Conservation (phyloP, 2,113 vertebrate species). For the Percina caprodes region DNA sequence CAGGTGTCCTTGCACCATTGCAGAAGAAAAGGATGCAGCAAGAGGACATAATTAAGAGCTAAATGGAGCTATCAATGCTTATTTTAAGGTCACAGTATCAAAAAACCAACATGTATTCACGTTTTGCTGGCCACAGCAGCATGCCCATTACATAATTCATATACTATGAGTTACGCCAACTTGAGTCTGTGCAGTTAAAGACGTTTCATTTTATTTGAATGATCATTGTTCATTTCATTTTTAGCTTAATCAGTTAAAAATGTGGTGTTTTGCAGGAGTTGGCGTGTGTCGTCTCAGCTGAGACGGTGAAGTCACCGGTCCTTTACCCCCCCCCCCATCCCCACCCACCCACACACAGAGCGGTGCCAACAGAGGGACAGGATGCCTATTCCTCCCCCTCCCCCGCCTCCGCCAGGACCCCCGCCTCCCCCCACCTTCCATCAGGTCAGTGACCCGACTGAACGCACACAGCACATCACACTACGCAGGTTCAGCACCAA, state of each 20-base stretch:
- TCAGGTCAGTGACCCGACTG: conserved; percentile 81
- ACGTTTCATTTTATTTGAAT: too few species aligned
- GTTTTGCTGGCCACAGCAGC: too few species aligned
- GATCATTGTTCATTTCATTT: neutral
- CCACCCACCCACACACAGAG: conserved; percentile 78
- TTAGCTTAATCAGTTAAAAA: neutral
- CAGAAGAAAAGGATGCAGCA: too few species aligned
- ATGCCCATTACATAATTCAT: too few species aligned
- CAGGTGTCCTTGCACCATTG: too few species aligned
- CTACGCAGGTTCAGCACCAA: neutral
- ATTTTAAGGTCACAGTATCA: too few species aligned
- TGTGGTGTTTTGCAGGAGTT: conserved; percentile 42
- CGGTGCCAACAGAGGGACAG: conserved; percentile 78
- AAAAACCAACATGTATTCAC: too few species aligned
- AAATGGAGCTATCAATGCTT: too few species aligned
- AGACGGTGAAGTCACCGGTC: conserved; percentile 45
- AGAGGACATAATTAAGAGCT: too few species aligned
- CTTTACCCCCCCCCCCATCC: conserved; percentile 79
- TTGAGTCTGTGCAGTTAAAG: too few species aligned
- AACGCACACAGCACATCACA: neutral
- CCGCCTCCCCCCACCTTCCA: conserved; percentile 91
- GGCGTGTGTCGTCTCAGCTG: conserved; percentile 42
- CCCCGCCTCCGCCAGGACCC: conserved; percentile 89
- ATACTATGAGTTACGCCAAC: too few species aligned
- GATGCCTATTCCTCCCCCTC: conserved; percentile 95